Percentiles rank a stretch among this genome's conserved stretches.
phyloP scores from a whole-genome alignment of 2,113 vertebrate genomes.

The Carlito syrichta region DNA sequence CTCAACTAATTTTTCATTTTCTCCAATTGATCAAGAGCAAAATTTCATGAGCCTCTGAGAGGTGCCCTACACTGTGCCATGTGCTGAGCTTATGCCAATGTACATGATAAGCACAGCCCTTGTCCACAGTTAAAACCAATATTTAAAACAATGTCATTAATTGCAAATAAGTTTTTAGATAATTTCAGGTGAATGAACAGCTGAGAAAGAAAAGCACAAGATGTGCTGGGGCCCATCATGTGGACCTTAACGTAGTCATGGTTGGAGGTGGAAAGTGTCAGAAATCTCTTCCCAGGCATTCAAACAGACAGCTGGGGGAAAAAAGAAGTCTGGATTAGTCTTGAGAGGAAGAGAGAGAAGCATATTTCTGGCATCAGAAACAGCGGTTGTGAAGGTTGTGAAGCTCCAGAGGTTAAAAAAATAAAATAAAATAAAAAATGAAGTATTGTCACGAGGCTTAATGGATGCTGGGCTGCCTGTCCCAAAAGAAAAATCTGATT shows the following conservation, averaged over 20 bases:
- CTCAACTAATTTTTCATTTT: background rate
- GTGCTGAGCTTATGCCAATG: background rate
- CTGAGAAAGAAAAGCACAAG: background rate
- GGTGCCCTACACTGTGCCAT: background rate
- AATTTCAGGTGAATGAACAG: background rate
- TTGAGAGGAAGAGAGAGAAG: background rate
- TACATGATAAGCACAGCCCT: fast-evolving
- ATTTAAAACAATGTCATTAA: background rate
- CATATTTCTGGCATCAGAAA: background rate
- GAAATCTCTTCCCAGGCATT: background rate
- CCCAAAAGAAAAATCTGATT: background rate
- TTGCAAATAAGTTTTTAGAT: background rate
- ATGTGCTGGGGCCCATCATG: background rate
- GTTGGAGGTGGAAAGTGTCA: background rate
- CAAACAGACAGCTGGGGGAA: background rate
- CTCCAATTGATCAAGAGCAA: background rate
- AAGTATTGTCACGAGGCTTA: background rate
- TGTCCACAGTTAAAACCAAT: background rate
- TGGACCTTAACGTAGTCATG: background rate
- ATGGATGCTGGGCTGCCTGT: background rate
- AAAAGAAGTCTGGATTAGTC: background rate
- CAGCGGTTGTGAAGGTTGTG: background rate
- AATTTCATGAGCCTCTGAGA: background rate
- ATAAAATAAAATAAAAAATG: too few relatives aligned
- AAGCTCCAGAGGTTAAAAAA: background rate